Evolutionary conservation across 2,797 vertebrate species (phyloP).

Genomic region (Tokudaia muenninki): DNA sequence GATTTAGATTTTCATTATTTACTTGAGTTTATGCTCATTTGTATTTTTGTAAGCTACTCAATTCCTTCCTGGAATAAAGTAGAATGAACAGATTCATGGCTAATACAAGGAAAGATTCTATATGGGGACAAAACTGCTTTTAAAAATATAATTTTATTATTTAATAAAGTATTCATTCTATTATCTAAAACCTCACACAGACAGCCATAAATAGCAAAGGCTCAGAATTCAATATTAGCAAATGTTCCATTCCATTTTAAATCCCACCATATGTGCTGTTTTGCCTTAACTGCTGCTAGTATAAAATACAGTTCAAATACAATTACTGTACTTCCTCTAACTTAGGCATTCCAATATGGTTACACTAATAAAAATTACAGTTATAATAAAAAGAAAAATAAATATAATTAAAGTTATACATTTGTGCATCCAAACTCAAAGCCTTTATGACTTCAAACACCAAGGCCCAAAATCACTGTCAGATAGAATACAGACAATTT

Average conservation of each 20-base stretch:
- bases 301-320: constrained; percentile 47
- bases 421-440: constrained; percentile 50
- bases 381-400: constrained; percentile 47
- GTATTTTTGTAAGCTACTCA: background rate
- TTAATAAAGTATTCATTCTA: constrained; percentile 34
- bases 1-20: constrained; percentile 29
- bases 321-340: constrained; percentile 43
- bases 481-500: constrained; percentile 38
- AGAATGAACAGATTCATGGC: background rate
- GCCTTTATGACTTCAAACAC: constrained; percentile 57
- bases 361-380: constrained; percentile 23
- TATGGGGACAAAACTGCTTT: constrained; percentile 19
- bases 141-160: constrained; percentile 37
- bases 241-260: constrained; percentile 16
- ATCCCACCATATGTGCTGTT: constrained; percentile 24
- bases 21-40: constrained; percentile 15
- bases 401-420: constrained; percentile 3
- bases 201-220: background rate
- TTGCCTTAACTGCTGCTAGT: constrained; percentile 43
- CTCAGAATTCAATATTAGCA: constrained; percentile 8
- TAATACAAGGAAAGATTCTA: constrained; percentile 1
- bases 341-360: background rate
- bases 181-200: constrained; percentile 31
- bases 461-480: constrained; percentile 8
- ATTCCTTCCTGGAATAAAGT: constrained; percentile 41